Evolutionary conservation across 2,797 vertebrate species (phyloP).

Genomic region (Percopsis omiscomaycus): DNA sequence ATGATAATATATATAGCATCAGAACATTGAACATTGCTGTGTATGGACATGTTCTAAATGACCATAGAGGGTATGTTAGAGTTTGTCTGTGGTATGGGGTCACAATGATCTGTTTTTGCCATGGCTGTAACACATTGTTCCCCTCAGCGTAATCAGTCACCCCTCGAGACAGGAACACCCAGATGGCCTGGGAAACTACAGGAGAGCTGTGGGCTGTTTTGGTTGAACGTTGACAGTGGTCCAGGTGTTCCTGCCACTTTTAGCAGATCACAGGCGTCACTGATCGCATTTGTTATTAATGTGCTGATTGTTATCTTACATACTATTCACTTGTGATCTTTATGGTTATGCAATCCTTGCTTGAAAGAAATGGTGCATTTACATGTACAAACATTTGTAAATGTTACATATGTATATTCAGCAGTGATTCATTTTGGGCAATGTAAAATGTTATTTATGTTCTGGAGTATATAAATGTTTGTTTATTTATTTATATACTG

Average conservation of each 20-base stretch:
- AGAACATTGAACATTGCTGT: not conserved
- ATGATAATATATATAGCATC: not conserved
- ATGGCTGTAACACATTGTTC: constrained; percentile 28
- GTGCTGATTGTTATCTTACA: no score
- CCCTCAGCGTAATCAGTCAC: constrained; percentile 17
- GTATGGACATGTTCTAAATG: constrained; percentile 1
- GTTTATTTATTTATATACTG: not conserved
- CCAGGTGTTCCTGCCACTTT: no score
- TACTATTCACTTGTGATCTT: no score
- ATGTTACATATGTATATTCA: not conserved
- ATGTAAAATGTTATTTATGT: not conserved
- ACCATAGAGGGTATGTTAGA: not conserved
- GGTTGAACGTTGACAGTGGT: not conserved
- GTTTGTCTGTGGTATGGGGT: constrained; percentile 7
- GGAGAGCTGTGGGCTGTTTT: not conserved
- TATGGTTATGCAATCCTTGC: no score
- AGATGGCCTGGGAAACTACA: not conserved
- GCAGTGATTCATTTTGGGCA: not conserved
- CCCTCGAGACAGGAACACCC: not conserved
- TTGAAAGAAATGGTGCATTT: no score
- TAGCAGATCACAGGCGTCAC: no score
- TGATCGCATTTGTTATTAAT: no score
- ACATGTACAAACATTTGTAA: not conserved
- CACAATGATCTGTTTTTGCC: not conserved
- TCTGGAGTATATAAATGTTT: not conserved